Evolutionary conservation across 2,888 invertebrate species (phyloP), one percentile per base, ranked within the genome.

Genomic region (Therioaphis trifolii): DNA sequence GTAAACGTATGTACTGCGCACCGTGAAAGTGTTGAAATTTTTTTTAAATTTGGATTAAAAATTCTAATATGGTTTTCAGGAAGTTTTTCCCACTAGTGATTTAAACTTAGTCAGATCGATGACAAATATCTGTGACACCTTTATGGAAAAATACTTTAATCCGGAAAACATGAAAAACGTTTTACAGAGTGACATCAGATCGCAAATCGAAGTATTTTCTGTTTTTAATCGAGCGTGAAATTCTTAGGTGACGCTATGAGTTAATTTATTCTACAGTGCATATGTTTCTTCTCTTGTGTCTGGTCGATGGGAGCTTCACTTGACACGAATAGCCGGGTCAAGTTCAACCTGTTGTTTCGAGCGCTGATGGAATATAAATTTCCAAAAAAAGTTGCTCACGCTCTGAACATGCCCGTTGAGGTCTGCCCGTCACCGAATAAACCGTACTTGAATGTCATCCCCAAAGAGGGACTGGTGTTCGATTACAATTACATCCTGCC

Each of bases 401-500:
- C 88, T 15, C 90, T 89, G 84, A 87, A 88, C 11, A 85, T 91
- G 21, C 86, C 88, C 0, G 88, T 89, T 24, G 88, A 94, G 1
- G 89, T 90, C 14, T 91, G 92, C 85, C 90, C 90, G 0, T 88
- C 89, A 1, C 89, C 92, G 15, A 76, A 88, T 0, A 95, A 95
- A 87, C 94, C 94, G 0, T 97, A 96, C 87, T 94, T 96, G 86
- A 95, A 95, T 86, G 91, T 93, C 0, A 92, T 97, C 88, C 98
- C 98, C 0, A 93, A 93, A 86, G 92, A 93, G n/a, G 94, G 94
- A 58, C 91, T 93, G 0, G 94, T 98, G 0, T 98, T 94, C 88
- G 97, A 97, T 88, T 98, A 95, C 89, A 92, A 94, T 86, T 98
- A 94, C 88, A 93, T 96, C 72, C 96, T 96, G 90, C 96, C 96